Evolutionary conservation across 2,113 vertebrate species (phyloP).

Genomic region (Saimiri boliviensis): DNA sequence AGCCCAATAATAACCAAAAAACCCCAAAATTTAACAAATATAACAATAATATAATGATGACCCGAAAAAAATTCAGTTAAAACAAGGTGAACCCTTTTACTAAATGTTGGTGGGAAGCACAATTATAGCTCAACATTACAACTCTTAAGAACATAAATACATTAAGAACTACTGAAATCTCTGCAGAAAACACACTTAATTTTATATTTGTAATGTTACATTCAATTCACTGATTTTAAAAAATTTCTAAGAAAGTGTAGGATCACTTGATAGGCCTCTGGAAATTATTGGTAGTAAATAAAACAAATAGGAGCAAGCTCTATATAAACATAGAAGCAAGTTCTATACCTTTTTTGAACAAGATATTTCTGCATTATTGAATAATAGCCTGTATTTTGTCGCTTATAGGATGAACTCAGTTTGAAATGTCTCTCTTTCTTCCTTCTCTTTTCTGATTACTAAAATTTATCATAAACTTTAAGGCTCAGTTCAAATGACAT

Average conservation of each 20-base stretch:
- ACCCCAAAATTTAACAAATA: not conserved
- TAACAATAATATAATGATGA: not conserved
- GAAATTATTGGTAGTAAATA: not conserved
- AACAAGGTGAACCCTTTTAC: not conserved
- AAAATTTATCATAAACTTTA: slow-evolving; percentile 14
- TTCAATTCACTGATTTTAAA: not conserved
- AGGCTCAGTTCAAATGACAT: not conserved
- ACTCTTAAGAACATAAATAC: not conserved
- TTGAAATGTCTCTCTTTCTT: not conserved
- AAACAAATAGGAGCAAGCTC: not conserved
- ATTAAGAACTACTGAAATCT: not conserved
- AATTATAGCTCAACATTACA: not conserved
- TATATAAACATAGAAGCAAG: not conserved
- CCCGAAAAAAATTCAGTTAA: not conserved
- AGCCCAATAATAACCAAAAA: not conserved
- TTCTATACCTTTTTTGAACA: not conserved
- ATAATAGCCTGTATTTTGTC: not conserved
- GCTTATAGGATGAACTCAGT: not conserved
- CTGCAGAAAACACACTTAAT: not conserved
- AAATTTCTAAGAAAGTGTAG: not conserved
- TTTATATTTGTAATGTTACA: not conserved
- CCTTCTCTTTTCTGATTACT: not conserved
- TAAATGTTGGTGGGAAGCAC: not conserved
- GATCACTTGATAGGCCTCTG: not conserved
- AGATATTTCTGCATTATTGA: not conserved